Percentiles rank a stretch among this genome's conserved stretches.
Evolutionary conservation across 2,113 vertebrate species (phyloP).

Genomic region (Lutjanus erythropterus): DNA sequence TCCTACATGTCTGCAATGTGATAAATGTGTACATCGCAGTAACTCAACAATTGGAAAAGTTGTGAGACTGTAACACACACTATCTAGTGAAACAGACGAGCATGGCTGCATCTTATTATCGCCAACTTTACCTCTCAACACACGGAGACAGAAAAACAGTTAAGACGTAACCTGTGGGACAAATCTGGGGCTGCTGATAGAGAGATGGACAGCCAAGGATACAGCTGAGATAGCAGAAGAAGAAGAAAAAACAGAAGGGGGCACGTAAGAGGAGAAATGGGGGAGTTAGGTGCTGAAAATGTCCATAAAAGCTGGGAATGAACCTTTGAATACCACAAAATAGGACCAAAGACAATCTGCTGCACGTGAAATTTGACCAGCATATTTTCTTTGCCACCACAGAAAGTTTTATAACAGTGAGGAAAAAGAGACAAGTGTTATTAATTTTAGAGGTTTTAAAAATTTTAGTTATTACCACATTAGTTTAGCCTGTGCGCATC

Average conservation of each 20-base stretch:
- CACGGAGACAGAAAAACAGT: background rate
- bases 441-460: too few species aligned
- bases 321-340: background rate
- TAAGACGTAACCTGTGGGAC: background rate
- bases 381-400: background rate
- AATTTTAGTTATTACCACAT: too few species aligned
- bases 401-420: background rate
- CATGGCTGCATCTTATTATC: background rate
- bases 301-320: background rate
- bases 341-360: background rate
- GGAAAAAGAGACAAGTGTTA: background rate
- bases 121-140: background rate
- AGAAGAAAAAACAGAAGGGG: background rate
- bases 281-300: background rate
- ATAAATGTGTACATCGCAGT: background rate
- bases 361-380: background rate
- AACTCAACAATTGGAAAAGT: background rate
- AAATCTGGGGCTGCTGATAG: background rate
- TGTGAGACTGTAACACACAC: background rate
- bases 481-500: too few species aligned
- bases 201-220: background rate
- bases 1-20: conserved; percentile 12
- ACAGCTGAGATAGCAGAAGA: background rate
- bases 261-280: background rate
- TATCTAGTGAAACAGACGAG: conserved; percentile 1